phyloP scores from a whole-genome alignment of 30 jellyfish, hydroid and myxozoan genomes.

The Chironex yamaguchii region DNA sequence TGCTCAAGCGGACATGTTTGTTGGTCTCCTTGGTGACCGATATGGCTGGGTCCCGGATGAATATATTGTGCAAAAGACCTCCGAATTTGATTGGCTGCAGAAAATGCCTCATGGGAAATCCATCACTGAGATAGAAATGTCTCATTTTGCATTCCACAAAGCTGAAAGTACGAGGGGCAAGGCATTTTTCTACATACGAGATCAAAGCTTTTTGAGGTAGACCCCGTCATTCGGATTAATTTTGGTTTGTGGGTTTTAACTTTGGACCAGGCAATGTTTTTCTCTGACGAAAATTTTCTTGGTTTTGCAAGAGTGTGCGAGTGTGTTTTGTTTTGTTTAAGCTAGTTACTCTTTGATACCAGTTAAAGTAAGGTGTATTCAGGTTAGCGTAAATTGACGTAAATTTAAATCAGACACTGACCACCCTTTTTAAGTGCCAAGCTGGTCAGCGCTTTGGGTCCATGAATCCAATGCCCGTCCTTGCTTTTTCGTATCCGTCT shows the following conservation, averaged over 20 bases:
- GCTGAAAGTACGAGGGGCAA: constrained; percentile 50
- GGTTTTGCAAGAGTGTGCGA: not conserved
- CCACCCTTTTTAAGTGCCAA: too few relatives aligned
- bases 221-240: too few relatives aligned
- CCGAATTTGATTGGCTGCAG: constrained; percentile 79
- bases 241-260: too few relatives aligned
- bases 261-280: not conserved
- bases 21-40: constrained; percentile 88
- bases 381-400: too few relatives aligned
- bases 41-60: constrained; percentile 90
- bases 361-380: too few relatives aligned
- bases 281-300: not conserved
- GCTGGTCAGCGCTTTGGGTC: too few relatives aligned
- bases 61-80: constrained; percentile 23
- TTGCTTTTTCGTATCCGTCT: too few relatives aligned
- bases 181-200: constrained; percentile 89
- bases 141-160: constrained; percentile 46
- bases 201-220: constrained; percentile 55
- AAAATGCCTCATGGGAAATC: constrained; percentile 76
- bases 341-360: not conserved
- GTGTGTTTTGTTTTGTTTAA: not conserved
- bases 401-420: too few relatives aligned
- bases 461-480: too few relatives aligned
- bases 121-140: constrained; percentile 90
- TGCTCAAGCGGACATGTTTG: constrained; percentile 78